A percentile compares a stretch with the other conserved stretches of the same genome.
Conservation (phyloP, 2,797 vertebrate genomes). For the Hoplostethus atlanticus region DNA sequence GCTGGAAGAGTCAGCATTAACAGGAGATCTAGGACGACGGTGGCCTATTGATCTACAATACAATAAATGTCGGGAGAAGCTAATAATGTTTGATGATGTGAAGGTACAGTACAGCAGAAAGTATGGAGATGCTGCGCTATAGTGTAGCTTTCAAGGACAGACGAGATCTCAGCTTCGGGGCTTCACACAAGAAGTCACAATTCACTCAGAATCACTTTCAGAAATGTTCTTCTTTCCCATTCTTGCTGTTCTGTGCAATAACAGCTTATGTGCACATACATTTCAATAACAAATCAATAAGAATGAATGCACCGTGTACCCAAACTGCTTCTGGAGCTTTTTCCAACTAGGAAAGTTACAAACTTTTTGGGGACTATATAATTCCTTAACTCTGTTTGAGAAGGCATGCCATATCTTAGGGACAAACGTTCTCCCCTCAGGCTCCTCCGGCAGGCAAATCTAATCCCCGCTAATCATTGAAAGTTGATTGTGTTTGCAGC, state of each 20-base stretch:
- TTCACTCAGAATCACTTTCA: conserved; percentile 1
- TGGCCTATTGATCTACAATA: conserved; percentile 30
- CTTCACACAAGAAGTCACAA: conserved; percentile 6
- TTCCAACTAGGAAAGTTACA: not conserved
- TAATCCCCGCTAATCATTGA: conserved; percentile 61
- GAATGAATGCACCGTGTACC: not conserved
- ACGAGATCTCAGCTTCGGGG: conserved; percentile 8
- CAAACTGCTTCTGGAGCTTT: not conserved
- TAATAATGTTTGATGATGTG: conserved; percentile 25
- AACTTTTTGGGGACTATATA: not conserved
- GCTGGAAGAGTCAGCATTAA: conserved; percentile 12
- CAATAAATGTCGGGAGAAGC: conserved; percentile 18
- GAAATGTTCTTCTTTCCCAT: conserved; percentile 15
- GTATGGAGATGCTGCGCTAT: conserved; percentile 16
- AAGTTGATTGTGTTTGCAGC: conserved; percentile 58
- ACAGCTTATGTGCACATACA: not conserved
- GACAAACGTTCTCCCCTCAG: conserved; percentile 29
- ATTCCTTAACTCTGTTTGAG: not conserved
- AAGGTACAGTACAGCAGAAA: conserved; percentile 19
- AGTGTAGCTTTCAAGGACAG: conserved; percentile 30
- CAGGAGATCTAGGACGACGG: conserved; percentile 12
- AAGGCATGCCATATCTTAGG: conserved; percentile 21
- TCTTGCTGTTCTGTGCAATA: not conserved
- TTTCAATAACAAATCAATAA: not conserved
- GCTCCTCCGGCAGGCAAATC: conserved; percentile 36